phyloP scores from a whole-genome alignment of 2,888 invertebrate genomes.

The Tenodera sinensis region DNA sequence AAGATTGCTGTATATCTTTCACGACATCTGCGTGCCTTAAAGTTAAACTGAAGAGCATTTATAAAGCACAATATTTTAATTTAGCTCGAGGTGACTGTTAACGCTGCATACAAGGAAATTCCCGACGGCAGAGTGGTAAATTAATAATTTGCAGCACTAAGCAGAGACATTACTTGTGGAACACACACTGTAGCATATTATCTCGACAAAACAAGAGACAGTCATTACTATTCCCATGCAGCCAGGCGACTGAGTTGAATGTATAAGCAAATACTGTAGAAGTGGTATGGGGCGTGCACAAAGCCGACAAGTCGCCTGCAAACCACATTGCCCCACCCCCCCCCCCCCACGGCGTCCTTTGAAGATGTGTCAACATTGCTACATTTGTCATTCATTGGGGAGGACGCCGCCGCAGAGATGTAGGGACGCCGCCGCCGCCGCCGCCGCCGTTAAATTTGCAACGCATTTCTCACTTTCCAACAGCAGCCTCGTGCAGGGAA shows the following conservation, averaged over 20 bases:
- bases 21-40: too few relatives aligned
- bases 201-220: neutral
- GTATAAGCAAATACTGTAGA: neutral
- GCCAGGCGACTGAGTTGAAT: neutral
- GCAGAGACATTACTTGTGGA: neutral
- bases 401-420: neutral
- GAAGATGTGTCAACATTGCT: neutral
- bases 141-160: neutral
- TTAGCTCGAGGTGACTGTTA: neutral
- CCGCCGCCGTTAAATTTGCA: neutral
- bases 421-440: too few relatives aligned
- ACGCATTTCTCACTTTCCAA: neutral
- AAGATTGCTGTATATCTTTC: too few relatives aligned
- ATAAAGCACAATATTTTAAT: too few relatives aligned
- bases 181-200: neutral
- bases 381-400: neutral
- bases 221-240: neutral
- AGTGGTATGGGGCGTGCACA: neutral
- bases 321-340: too few relatives aligned
- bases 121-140: neutral
- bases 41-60: too few relatives aligned
- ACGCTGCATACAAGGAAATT: neutral
- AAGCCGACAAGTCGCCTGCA: neutral
- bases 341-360: neutral
- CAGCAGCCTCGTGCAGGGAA: neutral